Base-by-base conservation (phyloP, 2,113 vertebrate species). In the Callopanchax toddi region DNA sequence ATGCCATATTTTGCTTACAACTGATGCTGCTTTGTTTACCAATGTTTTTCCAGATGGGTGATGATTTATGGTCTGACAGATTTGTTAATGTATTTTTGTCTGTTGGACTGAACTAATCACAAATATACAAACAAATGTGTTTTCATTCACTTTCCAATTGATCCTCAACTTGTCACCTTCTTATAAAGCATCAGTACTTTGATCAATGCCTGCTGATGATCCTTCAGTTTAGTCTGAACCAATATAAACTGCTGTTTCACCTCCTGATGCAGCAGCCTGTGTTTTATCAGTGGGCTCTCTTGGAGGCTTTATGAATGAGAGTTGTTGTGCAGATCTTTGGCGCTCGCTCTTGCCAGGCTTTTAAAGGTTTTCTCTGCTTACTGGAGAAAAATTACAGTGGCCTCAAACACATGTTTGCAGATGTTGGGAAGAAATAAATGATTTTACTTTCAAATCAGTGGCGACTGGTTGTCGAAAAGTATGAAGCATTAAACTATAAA, bases 231-330 rank as follows among this genome's bases (percentile, higher is more conserved):
- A 23, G 48, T 46, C 34, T 56, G 48, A 62, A 79, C 72, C 40
- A 18, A 48, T 64, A 67, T 70, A 61, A 26, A 70, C 54, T 45
- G 20, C 79, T 52, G 53, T 50, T 51, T 21, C 79, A 65, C 44
- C 49, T 5, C 5, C 69, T 78, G 29, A 64, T 49, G 25, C 22
- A 57, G 59, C 65, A 5, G 58, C 76, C 73, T 78, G 71, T 22
- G 79, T 86, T 86, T 80, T 79, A 72, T 87, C 81, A 78, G 71
- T 81, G 79, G 56, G 49, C 71, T 58, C 68, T 62, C 60, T 76
- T 56, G 76, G 52, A 45, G 57, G 22, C 58, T 37, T 52, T 10
- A 74, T 75, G 65, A 84, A 85, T 73, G 61, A 74, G 23, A 63
- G 62, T 67, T 61, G 63, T 67, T 74, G 78, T 77, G 76, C 48